Base-by-base conservation (phyloP, 2,113 vertebrate species). In the Myotis yumanensis region DNA sequence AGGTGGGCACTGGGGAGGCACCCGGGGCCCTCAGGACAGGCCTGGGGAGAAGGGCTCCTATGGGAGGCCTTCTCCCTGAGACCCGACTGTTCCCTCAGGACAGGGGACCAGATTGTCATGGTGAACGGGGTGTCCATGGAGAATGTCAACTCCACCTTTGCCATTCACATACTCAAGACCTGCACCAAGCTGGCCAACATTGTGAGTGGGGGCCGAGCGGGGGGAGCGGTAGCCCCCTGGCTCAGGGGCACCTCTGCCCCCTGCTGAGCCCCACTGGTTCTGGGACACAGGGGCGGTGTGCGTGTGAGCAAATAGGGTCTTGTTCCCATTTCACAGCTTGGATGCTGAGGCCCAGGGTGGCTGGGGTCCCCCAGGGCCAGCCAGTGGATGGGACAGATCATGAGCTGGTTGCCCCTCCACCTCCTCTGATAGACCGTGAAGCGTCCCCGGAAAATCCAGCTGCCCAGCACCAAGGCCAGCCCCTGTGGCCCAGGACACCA, bases 111-210 rank as follows among this genome's bases (percentile, higher is more conserved):
- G 17, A 98, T 99, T 0, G 99, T 99, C 92, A 99, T 99, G 99
- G 99, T 99, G 86, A 99, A 99, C 0, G 99, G 99, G 7, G 98
- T 99, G 68, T 98, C 99, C 12, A 98, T 99, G 99, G 99, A 99
- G 25, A 99, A 98, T 0, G 98, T 99, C 82, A 96, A 97, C 0
- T 99, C 99, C 0, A 98, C 98, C 22, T 98, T 98, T 0, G 99
- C 99, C 64, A 99, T 99, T 92, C 99, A 99, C 97, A 98, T 98
- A 0, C 98, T 99, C 43, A 99, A 99, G 97, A 97, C 98, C 40
- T 99, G 99, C 0, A 97, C 98, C 88, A 99, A 98, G 96, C 89
- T 97, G 0, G 99, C 98, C 73, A 99, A 99, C 94, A 97, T 99
- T 0, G 99, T 99, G 96, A 99, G 99, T 98, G n/a, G 23, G 76